Evolutionary conservation across 2,797 vertebrate genomes (phyloP).

Genomic region (Syndactyla subalaris): DNA sequence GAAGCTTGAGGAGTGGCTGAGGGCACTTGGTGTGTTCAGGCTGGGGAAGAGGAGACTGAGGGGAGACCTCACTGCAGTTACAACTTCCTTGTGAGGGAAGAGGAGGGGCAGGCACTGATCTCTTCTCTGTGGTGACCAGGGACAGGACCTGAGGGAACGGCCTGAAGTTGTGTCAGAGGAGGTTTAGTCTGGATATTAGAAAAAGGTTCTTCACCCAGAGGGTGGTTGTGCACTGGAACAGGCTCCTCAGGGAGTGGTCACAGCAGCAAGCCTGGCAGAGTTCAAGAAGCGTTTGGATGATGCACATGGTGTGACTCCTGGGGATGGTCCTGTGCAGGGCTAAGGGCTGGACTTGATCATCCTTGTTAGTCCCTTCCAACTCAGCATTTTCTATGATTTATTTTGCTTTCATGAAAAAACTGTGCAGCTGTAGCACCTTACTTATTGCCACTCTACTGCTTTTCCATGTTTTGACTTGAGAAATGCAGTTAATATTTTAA

Average conservation of each 20-base stretch:
- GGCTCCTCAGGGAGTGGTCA: neutral
- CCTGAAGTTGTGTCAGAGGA: neutral
- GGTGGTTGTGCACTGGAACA: fast-evolving
- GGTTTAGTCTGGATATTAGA: neutral
- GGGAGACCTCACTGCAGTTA: neutral
- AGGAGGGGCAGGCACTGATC: neutral
- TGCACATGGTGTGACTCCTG: neutral
- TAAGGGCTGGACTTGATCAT: neutral
- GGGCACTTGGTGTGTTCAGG: neutral
- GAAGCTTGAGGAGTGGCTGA: neutral
- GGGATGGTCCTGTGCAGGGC: neutral
- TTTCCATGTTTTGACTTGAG: neutral
- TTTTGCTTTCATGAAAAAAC: neutral
- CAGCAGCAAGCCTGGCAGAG: neutral
- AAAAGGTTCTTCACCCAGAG: neutral
- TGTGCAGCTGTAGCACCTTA: neutral
- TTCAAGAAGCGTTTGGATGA: neutral
- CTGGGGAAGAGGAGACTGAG: neutral
- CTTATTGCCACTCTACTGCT: neutral
- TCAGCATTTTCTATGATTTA: neutral
- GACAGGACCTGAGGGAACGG: fast-evolving
- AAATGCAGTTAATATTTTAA: neutral
- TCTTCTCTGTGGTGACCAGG: neutral
- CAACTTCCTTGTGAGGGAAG: neutral
- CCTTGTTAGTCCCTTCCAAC: neutral